phyloP scores from a whole-genome alignment of 2,797 vertebrate genomes.

The Clamator glandarius region DNA sequence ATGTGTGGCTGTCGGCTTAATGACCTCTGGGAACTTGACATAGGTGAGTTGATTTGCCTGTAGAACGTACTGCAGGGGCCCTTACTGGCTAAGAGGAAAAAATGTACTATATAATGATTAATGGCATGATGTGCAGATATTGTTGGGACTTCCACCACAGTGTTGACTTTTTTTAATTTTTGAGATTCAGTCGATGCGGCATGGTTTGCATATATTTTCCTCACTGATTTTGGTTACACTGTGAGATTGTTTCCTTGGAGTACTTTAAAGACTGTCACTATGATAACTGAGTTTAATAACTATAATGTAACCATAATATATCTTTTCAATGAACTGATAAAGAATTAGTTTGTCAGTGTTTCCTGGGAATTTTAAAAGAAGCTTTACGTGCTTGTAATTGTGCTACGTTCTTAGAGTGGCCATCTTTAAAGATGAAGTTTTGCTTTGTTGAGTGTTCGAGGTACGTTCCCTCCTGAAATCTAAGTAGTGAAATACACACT shows the following conservation, averaged over 20 bases:
- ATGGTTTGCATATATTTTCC: not conserved
- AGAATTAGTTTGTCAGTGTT: not conserved
- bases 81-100: not conserved
- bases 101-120: not conserved
- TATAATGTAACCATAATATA: not conserved
- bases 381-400: not conserved
- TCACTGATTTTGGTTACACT: not conserved
- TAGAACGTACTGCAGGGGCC: not conserved
- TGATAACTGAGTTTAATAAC: not conserved
- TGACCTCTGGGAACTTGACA: constrained; percentile 95
- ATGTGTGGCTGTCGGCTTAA: constrained; percentile 92
- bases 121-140: not conserved
- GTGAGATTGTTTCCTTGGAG: not conserved
- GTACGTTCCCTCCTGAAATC: not conserved
- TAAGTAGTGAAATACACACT: not conserved
- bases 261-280: not conserved
- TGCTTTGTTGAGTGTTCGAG: not conserved
- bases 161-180: not conserved
- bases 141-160: not conserved
- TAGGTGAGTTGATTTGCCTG: constrained; percentile 81
- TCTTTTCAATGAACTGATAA: not conserved
- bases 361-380: not conserved
- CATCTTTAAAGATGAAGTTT: not conserved
- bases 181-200: not conserved
- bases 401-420: not conserved